Base-by-base conservation (phyloP, 2,113 vertebrate genomes). In the Cyphomyrus discorhynchus region DNA sequence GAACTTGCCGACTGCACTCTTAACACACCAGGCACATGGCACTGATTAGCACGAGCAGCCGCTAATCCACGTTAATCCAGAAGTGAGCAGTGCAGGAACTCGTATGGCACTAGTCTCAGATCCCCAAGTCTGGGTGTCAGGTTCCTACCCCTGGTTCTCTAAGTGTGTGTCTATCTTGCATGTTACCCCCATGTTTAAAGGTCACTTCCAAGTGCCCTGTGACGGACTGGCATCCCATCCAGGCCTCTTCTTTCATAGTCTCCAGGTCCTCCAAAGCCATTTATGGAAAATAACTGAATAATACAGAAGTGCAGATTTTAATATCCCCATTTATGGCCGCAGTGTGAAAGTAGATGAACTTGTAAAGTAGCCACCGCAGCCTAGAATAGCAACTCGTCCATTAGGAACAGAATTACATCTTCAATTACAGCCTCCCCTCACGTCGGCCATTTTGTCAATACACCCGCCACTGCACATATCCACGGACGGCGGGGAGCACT, bases 391-490 rank as follows among this genome's bases (percentile, higher is more conserved):
- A 47, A 47, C 45, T 17, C 21, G 10, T 85, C 82, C 52, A 62
- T 62, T 83, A 74, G 47, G 89, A 86, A 92, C 90, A 90, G 92
- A 86, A 87, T 87, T 53, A 53, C 87, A 90, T 89, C 35, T 62
- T 90, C 89, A 89, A 90, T 83, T 35, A 90, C 88, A 15, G 82
- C 88, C 89, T 53, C 49, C 4, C 70, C 35, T 89, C 56, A 83
- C 86, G 88, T 88, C 91, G 45, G 92, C 83, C 17, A 88, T 90
- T 90, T 87, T 88, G 86, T 90, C 91, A 88, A 92, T 91, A 91
- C 84, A 39, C 52, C 84, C 39, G 70, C 50, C 83, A 87, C 84
- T 87, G 58, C 17, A 66, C 52, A 90, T 58, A 85, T 58, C 83
- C 87, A 89, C 49, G 74, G 46, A 88, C 52, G 84, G 87, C 21